A percentile compares a stretch with the other conserved stretches of the same genome.
Evolutionary conservation across 1,140 invertebrate genomes (phyloP).

Genomic region (Ceratosolen solmsi): DNA sequence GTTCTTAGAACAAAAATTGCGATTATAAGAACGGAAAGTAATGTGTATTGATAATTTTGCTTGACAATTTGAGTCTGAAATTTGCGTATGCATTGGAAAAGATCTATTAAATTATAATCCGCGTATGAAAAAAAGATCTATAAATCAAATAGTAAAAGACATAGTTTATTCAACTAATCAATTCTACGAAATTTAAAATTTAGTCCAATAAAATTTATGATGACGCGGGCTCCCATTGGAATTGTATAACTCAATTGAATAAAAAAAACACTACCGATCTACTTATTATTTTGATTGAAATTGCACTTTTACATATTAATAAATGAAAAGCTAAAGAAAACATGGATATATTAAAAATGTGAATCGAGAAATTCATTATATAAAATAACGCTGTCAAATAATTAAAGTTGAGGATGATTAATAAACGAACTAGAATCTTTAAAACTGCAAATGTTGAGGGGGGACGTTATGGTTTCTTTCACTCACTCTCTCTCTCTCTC

Average conservation of each 20-base stretch:
- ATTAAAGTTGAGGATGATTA: not conserved
- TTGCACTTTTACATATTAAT: not conserved
- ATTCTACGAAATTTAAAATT: not conserved
- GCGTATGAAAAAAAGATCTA: no score
- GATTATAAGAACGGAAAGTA: not conserved
- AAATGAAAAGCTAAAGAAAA: not conserved
- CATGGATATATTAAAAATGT: no score
- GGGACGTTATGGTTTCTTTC: no score
- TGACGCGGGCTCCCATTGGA: not conserved
- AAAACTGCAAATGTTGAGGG: no score
- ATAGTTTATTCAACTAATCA: not conserved
- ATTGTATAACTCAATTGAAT: not conserved
- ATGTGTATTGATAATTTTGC: not conserved
- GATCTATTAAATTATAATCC: no score
- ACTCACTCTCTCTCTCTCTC: no score
- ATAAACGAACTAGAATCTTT: not conserved
- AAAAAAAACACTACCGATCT: not conserved
- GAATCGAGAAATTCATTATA: no score
- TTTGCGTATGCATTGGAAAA: not conserved
- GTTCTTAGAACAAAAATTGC: not conserved
- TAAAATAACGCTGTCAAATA: no score
- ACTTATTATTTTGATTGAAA: not conserved
- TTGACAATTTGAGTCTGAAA: not conserved
- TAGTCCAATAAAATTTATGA: conserved; percentile 13
- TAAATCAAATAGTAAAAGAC: not conserved